phyloP scores from a whole-genome alignment of 1,140 invertebrate genomes.

The Dryas iulia region DNA sequence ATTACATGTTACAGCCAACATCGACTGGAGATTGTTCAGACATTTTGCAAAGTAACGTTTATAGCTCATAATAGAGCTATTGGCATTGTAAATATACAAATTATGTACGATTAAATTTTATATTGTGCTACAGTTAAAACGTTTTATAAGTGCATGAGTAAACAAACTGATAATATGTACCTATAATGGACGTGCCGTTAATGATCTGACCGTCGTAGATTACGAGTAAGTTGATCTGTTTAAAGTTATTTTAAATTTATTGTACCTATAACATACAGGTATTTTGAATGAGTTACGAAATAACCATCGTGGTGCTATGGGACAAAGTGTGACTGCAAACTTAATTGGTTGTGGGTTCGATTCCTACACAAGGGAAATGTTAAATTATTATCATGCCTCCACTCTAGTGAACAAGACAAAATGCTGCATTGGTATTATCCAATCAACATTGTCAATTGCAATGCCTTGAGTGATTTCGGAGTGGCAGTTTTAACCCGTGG shows the following conservation, averaged over 20 bases:
- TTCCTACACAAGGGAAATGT: too few relatives aligned
- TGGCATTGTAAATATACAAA: slow-evolving; percentile 57
- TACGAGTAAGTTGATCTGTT: neutral
- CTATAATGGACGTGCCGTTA: slow-evolving; percentile 20
- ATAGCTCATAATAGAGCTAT: slow-evolving; percentile 59
- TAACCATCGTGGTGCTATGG: too few relatives aligned
- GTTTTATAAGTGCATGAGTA: slow-evolving; percentile 25
- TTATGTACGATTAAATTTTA: slow-evolving; percentile 49
- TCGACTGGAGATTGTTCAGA: slow-evolving; percentile 43
- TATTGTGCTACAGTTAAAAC: slow-evolving; percentile 33
- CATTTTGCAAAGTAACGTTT: slow-evolving; percentile 50
- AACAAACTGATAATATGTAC: slow-evolving; percentile 25
- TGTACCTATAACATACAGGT: neutral
- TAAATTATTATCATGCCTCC: too few relatives aligned
- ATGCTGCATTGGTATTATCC: too few relatives aligned
- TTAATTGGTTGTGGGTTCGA: too few relatives aligned
- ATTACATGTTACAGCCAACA: slow-evolving; percentile 49
- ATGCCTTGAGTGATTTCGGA: too few relatives aligned
- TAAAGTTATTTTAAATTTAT: neutral
- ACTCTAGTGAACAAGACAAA: too few relatives aligned
- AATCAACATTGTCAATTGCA: too few relatives aligned
- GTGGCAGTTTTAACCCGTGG: too few relatives aligned
- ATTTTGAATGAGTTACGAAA: neutral
- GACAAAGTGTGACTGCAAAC: too few relatives aligned
- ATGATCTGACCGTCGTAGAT: slow-evolving; percentile 9